phyloP scores from a whole-genome alignment of 2,888 invertebrate species.

The Cerceris rybyensis region DNA sequence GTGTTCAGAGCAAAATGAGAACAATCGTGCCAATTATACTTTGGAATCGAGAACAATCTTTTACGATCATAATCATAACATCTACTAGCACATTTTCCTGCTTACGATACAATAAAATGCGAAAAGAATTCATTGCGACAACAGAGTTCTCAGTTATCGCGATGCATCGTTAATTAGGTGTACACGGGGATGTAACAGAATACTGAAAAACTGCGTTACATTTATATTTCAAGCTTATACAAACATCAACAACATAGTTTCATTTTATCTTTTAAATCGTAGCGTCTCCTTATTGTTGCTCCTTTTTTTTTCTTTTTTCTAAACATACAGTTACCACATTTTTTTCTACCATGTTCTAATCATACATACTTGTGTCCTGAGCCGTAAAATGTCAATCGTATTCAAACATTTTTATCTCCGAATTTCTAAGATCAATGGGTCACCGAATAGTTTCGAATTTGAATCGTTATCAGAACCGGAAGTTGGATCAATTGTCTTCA shows the following conservation, averaged over 20 bases:
- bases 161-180: conserved; percentile 1
- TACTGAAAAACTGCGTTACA: conserved; percentile 78
- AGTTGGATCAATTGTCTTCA: too few species aligned
- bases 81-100: too few species aligned
- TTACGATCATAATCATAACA: too few species aligned
- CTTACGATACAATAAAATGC: not conserved
- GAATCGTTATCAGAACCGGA: too few species aligned
- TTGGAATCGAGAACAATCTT: too few species aligned
- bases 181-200: conserved; percentile 47
- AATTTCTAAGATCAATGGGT: conserved; percentile 4
- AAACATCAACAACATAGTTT: conserved; percentile 80
- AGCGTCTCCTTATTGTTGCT: conserved; percentile 33
- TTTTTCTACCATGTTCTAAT: conserved; percentile 43
- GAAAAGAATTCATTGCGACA: not conserved
- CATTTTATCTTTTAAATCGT: conserved; percentile 43
- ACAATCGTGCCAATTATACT: conserved; percentile 35
- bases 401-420: conserved; percentile 10
- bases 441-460: not conserved
- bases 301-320: conserved; percentile 32
- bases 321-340: conserved; percentile 49
- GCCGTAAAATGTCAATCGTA: conserved; percentile 31
- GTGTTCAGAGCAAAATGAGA: conserved; percentile 25
- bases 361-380: conserved; percentile 65
- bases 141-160: too few species aligned
- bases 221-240: conserved; percentile 80